Conservation (phyloP, 2,113 vertebrate genomes). For the Gallinago undulata region DNA sequence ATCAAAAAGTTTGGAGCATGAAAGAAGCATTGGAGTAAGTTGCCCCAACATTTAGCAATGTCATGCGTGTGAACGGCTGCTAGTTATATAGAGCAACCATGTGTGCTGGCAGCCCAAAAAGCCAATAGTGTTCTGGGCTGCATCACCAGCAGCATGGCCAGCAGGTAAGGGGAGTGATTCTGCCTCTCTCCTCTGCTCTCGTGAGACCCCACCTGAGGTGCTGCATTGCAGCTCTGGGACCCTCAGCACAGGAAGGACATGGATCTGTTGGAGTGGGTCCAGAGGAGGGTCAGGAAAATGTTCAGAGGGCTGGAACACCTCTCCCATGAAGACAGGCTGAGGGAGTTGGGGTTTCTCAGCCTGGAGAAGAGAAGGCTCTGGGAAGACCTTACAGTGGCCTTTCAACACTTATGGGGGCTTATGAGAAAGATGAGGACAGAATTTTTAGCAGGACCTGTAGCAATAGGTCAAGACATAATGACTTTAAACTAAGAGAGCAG, state of each 20-base stretch:
- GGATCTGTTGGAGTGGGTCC: background rate
- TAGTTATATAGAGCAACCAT: background rate
- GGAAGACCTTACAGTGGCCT: background rate
- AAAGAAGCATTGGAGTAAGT: background rate
- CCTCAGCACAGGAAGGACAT: too few species aligned
- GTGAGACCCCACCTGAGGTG: background rate
- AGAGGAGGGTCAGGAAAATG: background rate
- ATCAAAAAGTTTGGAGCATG: background rate
- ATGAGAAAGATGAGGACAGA: background rate
- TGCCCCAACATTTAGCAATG: background rate
- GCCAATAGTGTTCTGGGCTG: rapidly evolving
- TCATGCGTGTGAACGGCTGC: background rate
- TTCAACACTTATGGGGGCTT: background rate
- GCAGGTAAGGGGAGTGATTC: background rate
- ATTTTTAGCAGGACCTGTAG: background rate
- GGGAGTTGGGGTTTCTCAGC: background rate
- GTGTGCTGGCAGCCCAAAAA: background rate
- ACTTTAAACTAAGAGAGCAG: background rate
- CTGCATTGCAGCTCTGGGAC: background rate
- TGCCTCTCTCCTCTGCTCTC: background rate
- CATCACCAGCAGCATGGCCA: background rate
- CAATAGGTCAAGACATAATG: rapidly evolving
- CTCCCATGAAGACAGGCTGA: background rate
- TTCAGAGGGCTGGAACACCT: background rate
- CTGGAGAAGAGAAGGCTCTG: background rate